These are phyloP conservation scores for Cervus canadensis DNA, from an alignment of 2,113 vertebrate genomes.

Conservation along the genomic window DNA sequence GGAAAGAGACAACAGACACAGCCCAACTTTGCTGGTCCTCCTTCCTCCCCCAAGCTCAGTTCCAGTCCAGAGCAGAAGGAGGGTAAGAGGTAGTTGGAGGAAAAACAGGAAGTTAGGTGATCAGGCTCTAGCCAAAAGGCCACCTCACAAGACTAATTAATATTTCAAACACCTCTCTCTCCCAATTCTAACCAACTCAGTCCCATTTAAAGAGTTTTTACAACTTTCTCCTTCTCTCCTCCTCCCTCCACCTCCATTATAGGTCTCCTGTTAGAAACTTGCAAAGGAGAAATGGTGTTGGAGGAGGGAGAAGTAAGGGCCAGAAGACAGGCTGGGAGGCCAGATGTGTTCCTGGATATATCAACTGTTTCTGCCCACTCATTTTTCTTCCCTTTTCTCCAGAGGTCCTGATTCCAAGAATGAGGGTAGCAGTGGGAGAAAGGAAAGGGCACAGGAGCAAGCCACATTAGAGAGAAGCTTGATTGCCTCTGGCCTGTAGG, in stretches of 20 bases:
- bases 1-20: neutral
- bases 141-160: constrained; percentile 65
- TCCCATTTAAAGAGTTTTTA: neutral
- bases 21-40: constrained; percentile 11
- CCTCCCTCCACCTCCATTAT: neutral
- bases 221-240: neutral
- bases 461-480: neutral
- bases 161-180: constrained; percentile 41
- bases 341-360: neutral
- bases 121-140: constrained; percentile 42
- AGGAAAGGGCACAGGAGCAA: neutral
- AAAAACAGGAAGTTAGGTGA: constrained; percentile 69
- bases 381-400: constrained; percentile 26
- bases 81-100: constrained; percentile 32
- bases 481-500: neutral
- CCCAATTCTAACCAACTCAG: neutral
- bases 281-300: neutral
- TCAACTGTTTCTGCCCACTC: constrained; percentile 19
- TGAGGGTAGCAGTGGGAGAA: neutral
- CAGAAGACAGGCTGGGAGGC: neutral
- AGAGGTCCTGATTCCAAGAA: neutral
- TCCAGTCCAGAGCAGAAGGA: constrained; percentile 38
- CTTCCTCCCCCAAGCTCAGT: neutral
- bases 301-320: neutral
- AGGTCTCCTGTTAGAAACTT: neutral